Evolutionary conservation across 2,888 invertebrate genomes (phyloP), one percentile per base, ranked within the genome.

Genomic region (Andrena bicolor): DNA sequence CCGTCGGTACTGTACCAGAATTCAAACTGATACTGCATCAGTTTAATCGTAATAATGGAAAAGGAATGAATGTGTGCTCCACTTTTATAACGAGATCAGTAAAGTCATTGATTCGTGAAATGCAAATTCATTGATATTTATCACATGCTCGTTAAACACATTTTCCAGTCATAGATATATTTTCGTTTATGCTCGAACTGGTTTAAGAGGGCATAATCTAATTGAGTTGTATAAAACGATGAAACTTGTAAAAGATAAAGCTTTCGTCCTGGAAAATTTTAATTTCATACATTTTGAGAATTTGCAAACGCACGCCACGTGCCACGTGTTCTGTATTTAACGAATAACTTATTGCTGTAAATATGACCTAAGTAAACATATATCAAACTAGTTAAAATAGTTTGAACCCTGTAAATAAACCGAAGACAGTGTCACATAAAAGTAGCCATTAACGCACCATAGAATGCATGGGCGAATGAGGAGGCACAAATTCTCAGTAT

Each of bases 1-100:
- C 70, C 0, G 88, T 76, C 80, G 86, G 80, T 87, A 87, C 63
- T 30, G 26, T 35, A 74, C 68, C n/a, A 0, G 5, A 23, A 56
- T 53, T 80, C 51, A 30, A 60, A 81, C 23, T n/a, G 16, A 20
- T 3, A 58, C 53, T 30, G 6, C 49, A 4, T 28, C 23, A 6
- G 10, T 35, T 49, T 10, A 32, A 66, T 48, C n/a, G 8, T n/a
- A 23, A 30, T 73, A 35, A 51, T 13, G 13, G 16, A 20, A 26
- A 53, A 16, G 2, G 41, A 41, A 2, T 51, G 26, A 65, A 28
- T 26, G 32, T 1, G 48, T 23, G 26, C 41, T 30, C 41, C 7
- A 64, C 0, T 8, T 1, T 10, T 16, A 10, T 6, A n/a, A 23
- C 53, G 10, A 48, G 16, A 13, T 35, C 20, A 53, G 6, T 26